Conservation (phyloP, 2,888 invertebrate genomes). For the Scaptodrosophila latifasciaeformis region DNA sequence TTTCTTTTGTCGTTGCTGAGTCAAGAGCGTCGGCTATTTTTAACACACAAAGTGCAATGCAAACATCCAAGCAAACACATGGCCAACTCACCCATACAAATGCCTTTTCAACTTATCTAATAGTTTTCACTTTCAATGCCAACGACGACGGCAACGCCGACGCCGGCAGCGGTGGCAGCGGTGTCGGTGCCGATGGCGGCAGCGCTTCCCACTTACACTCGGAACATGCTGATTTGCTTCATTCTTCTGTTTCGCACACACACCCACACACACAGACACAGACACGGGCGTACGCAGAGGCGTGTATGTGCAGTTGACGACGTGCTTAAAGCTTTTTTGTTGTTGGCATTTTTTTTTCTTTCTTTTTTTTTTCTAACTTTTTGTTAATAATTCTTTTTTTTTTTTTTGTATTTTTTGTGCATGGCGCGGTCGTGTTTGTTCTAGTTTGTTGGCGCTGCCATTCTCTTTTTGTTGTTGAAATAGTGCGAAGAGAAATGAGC, state of each 20-base stretch:
- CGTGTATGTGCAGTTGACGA: neutral
- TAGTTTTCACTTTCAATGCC: constrained; percentile 66
- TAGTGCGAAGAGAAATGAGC: neutral
- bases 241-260: too few relatives aligned
- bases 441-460: too few relatives aligned
- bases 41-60: constrained; percentile 49
- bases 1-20: too few relatives aligned
- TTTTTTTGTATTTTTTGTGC: neutral
- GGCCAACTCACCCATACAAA: constrained; percentile 5
- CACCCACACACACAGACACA: constrained; percentile 4
- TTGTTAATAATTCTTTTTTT: neutral
- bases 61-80: constrained; percentile 25
- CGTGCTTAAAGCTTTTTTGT: constrained; percentile 19
- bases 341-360: neutral
- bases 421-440: too few relatives aligned
- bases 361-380: neutral
- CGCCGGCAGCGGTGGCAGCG: too few relatives aligned
- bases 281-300: neutral
- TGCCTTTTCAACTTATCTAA: constrained; percentile 46
- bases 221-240: too few relatives aligned
- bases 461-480: neutral
- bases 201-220: too few relatives aligned
- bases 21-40: too few relatives aligned
- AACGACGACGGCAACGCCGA: constrained; percentile 10
- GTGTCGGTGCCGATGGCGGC: too few relatives aligned